Evolutionary conservation across 2,113 vertebrate species (phyloP), one percentile per base, ranked within the genome.

Genomic region (Psephotus haematonotus): DNA sequence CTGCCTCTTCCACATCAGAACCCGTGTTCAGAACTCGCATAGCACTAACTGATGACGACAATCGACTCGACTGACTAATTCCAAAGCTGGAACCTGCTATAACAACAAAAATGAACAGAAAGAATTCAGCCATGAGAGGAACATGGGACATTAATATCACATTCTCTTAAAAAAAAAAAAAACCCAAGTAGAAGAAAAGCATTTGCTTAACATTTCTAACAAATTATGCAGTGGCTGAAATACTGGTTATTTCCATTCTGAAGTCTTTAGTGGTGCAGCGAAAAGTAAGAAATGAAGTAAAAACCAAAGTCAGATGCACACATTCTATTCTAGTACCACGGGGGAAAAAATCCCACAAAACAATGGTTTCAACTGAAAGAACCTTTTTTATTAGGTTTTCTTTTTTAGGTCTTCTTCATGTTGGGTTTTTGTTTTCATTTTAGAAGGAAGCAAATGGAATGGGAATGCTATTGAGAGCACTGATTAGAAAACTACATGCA

Each of bases 21-120:
- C 99, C 99, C 0, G 99, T 98, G 98, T 99, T 99, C 69, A 99
- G 98, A 95, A 99, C 99, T 92, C 99, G 97, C 99, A 99, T 99
- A 95, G 99, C 99, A 44, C 99, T 99, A 96, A 99, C 99, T 5
- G 99, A 99, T 9, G 99, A 99, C 0, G 99, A 99, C 68, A 99
- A 96, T 91, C 98, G 98, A 94, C 99, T 99, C 1, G 99, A 99
- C 80, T 99, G 99, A 97, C 99, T 99, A 81, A 99, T 99, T 47
- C 99, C 98, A 88, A 98, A 99, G 46, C 98, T 98, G 2, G 99
- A 95, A 89, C 99, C 99, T 99, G 95, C 50, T 72, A 41, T 3
- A 94, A 82, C 49, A 94, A 96, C 15, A 81, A 82, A 94, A 93
- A 92, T 2, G 13, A 86, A 90, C 6, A 91, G 4, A 17, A 75